Percentiles rank a stretch among this genome's conserved stretches.
These are phyloP conservation scores for Galaxias olidus DNA, from an alignment of 2,797 vertebrate species.

Conservation along the genomic window DNA sequence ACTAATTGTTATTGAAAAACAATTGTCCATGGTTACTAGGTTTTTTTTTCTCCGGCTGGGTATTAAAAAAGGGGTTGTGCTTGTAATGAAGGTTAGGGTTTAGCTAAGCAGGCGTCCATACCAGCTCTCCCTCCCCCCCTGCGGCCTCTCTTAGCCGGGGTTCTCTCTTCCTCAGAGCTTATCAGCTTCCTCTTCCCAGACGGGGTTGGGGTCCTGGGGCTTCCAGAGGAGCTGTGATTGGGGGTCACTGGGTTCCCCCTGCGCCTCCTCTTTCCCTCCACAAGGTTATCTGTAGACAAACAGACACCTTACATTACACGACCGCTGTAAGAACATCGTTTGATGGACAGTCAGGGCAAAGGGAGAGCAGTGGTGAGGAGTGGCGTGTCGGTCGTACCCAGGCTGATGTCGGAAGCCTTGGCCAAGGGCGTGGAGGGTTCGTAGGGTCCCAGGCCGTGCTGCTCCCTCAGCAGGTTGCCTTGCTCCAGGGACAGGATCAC, in stretches of 20 bases:
- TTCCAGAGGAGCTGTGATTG: constrained; percentile 75
- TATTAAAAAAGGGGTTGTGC: neutral
- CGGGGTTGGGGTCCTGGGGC: constrained; percentile 71
- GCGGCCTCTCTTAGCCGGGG: constrained; percentile 89
- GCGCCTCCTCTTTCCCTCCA: constrained; percentile 93
- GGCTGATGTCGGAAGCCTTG: constrained; percentile 96
- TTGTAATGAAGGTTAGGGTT: constrained; percentile 17
- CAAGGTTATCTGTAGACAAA: constrained; percentile 85
- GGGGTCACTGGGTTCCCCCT: constrained; percentile 76
- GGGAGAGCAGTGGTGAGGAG: neutral
- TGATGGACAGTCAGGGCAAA: neutral
- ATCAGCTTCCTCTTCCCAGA: constrained; percentile 89
- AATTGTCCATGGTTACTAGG: neutral
- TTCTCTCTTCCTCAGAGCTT: constrained; percentile 74
- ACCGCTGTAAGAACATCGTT: too few relatives aligned
- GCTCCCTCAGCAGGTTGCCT: constrained; percentile 90
- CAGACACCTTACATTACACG: too few relatives aligned
- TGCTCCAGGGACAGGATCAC: constrained; percentile 95
- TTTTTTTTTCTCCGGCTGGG: neutral
- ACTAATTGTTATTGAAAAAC: neutral
- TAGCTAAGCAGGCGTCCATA: constrained; percentile 54
- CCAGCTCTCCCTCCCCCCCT: constrained; percentile 80
- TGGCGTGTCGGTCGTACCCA: constrained; percentile 74
- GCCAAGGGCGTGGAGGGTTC: constrained; percentile 83
- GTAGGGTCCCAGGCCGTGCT: constrained; percentile 91